Evolutionary conservation across 2,797 vertebrate genomes (phyloP).

Genomic region (Sylvia borin): DNA sequence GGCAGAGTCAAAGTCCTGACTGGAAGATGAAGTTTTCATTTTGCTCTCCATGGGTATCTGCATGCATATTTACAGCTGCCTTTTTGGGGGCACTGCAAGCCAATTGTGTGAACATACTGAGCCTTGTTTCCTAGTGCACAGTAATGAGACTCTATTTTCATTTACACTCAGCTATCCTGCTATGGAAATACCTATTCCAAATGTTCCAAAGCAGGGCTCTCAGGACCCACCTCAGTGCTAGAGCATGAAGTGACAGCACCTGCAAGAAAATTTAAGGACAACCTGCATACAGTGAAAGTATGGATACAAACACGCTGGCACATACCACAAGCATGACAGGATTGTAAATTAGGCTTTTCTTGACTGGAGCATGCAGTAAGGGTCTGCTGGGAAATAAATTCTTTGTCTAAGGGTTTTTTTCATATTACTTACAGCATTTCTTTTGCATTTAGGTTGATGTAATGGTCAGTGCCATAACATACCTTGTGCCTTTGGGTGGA

Average conservation of each 20-base stretch:
- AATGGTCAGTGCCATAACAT: neutral
- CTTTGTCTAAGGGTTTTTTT: neutral
- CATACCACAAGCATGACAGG: neutral
- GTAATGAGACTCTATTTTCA: neutral
- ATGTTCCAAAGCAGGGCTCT: neutral
- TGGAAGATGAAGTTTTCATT: neutral
- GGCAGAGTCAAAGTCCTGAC: neutral
- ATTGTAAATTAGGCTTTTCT: constrained; percentile 12
- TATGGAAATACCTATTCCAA: neutral
- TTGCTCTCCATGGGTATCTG: neutral
- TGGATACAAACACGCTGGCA: neutral
- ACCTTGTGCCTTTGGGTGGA: neutral
- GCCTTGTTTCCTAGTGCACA: neutral
- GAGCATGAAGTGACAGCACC: neutral
- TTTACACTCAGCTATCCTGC: neutral
- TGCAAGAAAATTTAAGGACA: neutral
- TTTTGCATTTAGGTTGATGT: neutral
- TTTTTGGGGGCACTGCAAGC: neutral
- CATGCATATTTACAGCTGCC: neutral
- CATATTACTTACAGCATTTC: neutral
- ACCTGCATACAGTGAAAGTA: neutral
- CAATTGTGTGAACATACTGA: neutral
- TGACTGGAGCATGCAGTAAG: neutral
- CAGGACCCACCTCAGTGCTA: neutral
- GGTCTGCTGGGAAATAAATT: neutral